Evolutionary conservation across 1,140 invertebrate species (phyloP).

Genomic region (Sarcophaga peregrina): DNA sequence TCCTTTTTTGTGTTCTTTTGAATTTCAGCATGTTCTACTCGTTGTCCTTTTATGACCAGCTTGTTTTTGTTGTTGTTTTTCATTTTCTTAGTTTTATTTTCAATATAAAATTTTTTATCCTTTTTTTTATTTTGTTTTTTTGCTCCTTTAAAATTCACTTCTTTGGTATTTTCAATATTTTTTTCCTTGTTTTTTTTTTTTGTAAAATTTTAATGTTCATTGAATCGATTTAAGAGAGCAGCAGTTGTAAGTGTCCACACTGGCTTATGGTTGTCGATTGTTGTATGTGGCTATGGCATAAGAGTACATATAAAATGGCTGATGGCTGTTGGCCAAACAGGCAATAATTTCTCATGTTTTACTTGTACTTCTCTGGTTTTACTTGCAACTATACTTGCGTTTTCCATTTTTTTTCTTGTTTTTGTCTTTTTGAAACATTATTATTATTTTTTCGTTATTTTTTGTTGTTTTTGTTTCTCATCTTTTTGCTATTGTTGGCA

Average conservation of each 20-base stretch:
- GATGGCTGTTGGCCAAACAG: slow-evolving; percentile 31
- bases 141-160: neutral
- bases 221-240: neutral
- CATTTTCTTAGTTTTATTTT: too few species aligned
- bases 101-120: neutral
- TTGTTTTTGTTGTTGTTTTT: too few species aligned
- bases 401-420: slow-evolving; percentile 3
- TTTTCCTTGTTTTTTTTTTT: too few species aligned
- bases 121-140: neutral
- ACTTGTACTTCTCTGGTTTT: neutral
- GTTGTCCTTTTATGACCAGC: neutral
- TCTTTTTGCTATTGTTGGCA: slow-evolving; percentile 7
- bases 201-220: neutral
- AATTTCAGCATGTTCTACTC: too few species aligned
- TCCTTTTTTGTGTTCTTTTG: neutral
- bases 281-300: neutral
- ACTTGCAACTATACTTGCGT: neutral
- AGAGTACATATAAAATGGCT: too few species aligned
- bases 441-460: neutral
- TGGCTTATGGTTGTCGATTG: too few species aligned
- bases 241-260: too few species aligned
- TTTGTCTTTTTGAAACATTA: neutral
- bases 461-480: neutral
- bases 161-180: neutral
- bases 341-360: slow-evolving; percentile 38